Conservation (phyloP, 1,140 invertebrate genomes). For the Alviniconcha marisindica region DNA sequence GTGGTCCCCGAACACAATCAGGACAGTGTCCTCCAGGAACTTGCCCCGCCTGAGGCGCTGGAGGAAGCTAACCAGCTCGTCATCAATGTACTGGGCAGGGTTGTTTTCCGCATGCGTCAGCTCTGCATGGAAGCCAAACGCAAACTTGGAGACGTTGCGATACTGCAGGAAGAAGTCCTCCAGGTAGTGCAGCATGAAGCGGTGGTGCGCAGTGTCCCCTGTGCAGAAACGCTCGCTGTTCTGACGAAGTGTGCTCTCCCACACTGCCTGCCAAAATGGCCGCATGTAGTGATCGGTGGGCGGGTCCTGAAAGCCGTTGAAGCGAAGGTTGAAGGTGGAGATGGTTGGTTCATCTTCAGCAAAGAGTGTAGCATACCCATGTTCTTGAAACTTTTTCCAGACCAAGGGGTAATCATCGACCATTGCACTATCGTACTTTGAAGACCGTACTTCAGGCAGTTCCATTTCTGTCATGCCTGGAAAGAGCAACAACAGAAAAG, state of each 20-base stretch:
- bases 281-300: conserved; percentile 74
- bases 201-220: conserved; percentile 85
- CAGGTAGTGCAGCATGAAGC: conserved; percentile 82
- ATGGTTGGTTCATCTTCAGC: conserved; percentile 71
- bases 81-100: conserved; percentile 86
- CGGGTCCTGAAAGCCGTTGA: conserved; percentile 73
- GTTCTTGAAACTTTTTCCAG: conserved; percentile 65
- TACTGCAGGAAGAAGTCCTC: conserved; percentile 82
- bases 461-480: conserved; percentile 67
- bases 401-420: conserved; percentile 66
- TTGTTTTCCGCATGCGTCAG: conserved; percentile 94
- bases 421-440: conserved; percentile 42
- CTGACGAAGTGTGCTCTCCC: conserved; percentile 65
- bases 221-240: conserved; percentile 81
- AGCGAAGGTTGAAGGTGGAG: conserved; percentile 66
- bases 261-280: conserved; percentile 73
- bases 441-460: conserved; percentile 61
- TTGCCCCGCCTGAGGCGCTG: conserved; percentile 52
- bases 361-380: conserved; percentile 70
- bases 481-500: conserved; percentile 39
- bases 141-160: conserved; percentile 85
- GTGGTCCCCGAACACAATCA: conserved; percentile 76
- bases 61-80: conserved; percentile 83
- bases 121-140: conserved; percentile 92
- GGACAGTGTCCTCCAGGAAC: conserved; percentile 73